A percentile compares a stretch with the other conserved stretches of the same genome.
These are phyloP conservation scores for Lutraria rhynchaena DNA, from an alignment of 1,140 invertebrate species.

Conservation along the genomic window DNA sequence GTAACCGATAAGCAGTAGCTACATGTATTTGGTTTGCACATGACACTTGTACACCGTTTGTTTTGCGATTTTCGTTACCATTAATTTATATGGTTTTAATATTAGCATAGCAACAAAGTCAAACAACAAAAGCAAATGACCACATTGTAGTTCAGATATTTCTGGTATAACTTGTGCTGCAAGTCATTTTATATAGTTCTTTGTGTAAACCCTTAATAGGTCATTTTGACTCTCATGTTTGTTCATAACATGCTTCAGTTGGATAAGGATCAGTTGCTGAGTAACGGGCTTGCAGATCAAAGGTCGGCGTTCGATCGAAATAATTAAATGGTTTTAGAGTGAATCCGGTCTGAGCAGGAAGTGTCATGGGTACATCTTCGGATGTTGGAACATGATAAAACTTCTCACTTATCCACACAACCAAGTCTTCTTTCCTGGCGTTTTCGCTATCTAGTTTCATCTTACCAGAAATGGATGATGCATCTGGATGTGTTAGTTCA, in stretches of 20 bases:
- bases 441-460: constrained; percentile 38
- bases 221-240: background rate
- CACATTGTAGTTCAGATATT: background rate
- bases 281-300: constrained; percentile 50
- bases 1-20: too few relatives aligned
- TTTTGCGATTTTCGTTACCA: background rate
- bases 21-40: too few relatives aligned
- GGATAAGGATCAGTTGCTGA: background rate
- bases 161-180: background rate
- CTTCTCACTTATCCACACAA: constrained; percentile 50
- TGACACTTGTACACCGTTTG: too few relatives aligned
- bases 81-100: background rate
- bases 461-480: background rate
- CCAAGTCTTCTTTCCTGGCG: constrained; percentile 49
- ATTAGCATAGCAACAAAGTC: background rate
- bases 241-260: background rate
- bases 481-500: background rate
- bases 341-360: constrained; percentile 35
- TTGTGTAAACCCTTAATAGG: background rate
- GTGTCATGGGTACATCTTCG: constrained; percentile 61
- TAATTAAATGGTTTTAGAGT: constrained; percentile 58
- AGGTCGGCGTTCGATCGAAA: constrained; percentile 52
- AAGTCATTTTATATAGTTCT: background rate
- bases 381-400: constrained; percentile 53
- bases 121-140: background rate